Conservation (phyloP, 2,888 invertebrate species). For the Kryphioiulus occultus region DNA sequence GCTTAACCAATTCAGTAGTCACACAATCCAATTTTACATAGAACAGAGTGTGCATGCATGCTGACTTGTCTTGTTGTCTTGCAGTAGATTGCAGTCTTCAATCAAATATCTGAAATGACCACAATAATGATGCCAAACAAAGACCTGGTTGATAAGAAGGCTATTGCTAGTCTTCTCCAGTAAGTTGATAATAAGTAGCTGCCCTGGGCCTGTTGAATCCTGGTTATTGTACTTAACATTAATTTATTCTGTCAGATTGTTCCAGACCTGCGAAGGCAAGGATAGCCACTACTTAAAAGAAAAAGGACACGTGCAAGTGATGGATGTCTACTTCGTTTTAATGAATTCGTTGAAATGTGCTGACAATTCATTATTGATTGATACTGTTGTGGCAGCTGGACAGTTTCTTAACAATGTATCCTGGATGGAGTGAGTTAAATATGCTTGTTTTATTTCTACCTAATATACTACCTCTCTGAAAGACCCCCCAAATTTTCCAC, state of each 20-base stretch:
- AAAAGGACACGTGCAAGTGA: not conserved
- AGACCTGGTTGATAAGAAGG: not conserved
- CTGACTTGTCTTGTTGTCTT: no score
- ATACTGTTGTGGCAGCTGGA: not conserved
- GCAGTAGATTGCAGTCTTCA: no score
- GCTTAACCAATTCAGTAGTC: no score
- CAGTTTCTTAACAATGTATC: not conserved
- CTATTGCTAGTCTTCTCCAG: not conserved
- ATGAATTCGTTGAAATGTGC: not conserved
- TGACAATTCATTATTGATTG: not conserved
- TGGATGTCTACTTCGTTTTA: not conserved
- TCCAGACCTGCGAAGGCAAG: not conserved
- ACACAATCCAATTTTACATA: no score
- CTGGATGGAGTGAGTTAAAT: not conserved
- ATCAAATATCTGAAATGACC: not conserved
- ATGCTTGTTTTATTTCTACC: not conserved
- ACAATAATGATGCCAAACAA: not conserved
- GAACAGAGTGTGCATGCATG: no score
- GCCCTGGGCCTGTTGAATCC: not conserved
- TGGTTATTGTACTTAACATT: not conserved
- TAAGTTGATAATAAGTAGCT: not conserved
- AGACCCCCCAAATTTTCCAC: not conserved
- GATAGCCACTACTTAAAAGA: not conserved
- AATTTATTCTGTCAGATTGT: not conserved
- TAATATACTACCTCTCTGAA: no score